Evolutionary conservation across 1,140 invertebrate species (phyloP).

Genomic region (Tachypleus tridentatus): DNA sequence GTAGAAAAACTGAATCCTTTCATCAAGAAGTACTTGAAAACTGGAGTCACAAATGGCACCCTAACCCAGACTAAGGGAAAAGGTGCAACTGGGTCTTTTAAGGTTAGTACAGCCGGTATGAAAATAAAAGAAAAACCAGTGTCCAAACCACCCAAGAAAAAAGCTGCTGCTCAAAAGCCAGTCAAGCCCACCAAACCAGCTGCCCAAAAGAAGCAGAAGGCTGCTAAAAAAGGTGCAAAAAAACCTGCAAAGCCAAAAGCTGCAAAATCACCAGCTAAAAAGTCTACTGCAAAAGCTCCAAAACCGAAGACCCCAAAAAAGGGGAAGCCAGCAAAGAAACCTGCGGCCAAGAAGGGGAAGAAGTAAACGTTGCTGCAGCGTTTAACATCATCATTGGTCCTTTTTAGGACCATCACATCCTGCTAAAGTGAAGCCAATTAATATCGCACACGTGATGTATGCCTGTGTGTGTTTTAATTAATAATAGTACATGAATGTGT

Average conservation of each 20-base stretch:
- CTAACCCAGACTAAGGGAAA: slow-evolving; percentile 48
- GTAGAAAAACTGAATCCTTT: slow-evolving; percentile 44
- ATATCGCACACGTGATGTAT: no score
- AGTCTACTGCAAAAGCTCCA: background rate
- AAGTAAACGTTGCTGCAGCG: no score
- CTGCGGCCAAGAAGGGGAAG: slow-evolving; percentile 13
- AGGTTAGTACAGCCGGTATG: slow-evolving; percentile 31
- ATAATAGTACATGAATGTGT: no score
- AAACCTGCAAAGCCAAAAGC: slow-evolving; percentile 16
- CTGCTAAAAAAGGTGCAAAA: slow-evolving; percentile 10
- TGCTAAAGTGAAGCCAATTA: no score
- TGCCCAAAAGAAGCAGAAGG: background rate
- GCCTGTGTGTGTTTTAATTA: no score
- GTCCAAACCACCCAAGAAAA: background rate
- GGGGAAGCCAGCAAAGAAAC: slow-evolving; percentile 17
- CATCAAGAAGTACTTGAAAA: slow-evolving; percentile 46
- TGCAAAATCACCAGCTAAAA: slow-evolving; percentile 10
- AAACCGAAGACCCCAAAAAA: background rate
- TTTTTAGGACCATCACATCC: no score
- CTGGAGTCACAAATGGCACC: slow-evolving; percentile 40
- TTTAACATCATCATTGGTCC: no score
- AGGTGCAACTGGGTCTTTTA: slow-evolving; percentile 48
- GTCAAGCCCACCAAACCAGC: slow-evolving; percentile 7
- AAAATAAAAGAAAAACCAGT: slow-evolving; percentile 17
- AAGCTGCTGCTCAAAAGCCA: slow-evolving; percentile 3